Conservation (phyloP, 2,113 vertebrate genomes). For the Cercocebus atys region DNA sequence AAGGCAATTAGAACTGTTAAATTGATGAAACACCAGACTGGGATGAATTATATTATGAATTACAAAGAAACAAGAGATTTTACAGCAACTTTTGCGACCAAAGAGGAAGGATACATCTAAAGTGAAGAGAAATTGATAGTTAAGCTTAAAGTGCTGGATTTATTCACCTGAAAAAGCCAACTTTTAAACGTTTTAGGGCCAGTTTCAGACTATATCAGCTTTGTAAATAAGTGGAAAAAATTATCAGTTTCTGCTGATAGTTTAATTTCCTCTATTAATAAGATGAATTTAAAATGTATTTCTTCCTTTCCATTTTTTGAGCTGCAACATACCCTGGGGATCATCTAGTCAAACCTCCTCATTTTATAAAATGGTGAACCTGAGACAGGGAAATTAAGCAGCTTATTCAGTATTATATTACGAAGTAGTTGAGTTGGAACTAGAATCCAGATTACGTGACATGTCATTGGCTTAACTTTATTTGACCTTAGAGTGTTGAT, state of each 20-base stretch:
- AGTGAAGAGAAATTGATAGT: slow-evolving; percentile 64
- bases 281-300: slow-evolving; percentile 47
- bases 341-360: neutral
- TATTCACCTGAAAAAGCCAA: slow-evolving; percentile 64
- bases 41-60: slow-evolving; percentile 73
- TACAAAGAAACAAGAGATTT: slow-evolving; percentile 73
- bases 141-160: slow-evolving; percentile 60
- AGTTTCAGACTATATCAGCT: slow-evolving; percentile 59
- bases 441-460: neutral
- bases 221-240: slow-evolving; percentile 66
- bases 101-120: slow-evolving; percentile 55
- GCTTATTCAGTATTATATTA: neutral
- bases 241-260: slow-evolving; percentile 18
- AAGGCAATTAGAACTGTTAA: slow-evolving; percentile 79
- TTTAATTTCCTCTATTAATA: slow-evolving; percentile 54
- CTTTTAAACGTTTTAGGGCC: slow-evolving; percentile 51
- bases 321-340: neutral
- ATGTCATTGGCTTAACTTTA: neutral
- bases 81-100: slow-evolving; percentile 63
- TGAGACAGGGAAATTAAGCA: neutral
- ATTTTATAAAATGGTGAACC: slow-evolving; percentile 12
- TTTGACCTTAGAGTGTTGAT: neutral
- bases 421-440: neutral
- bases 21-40: slow-evolving; percentile 76
- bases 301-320: slow-evolving; percentile 15